phyloP scores from a whole-genome alignment of 2,888 invertebrate genomes.

The Ctenicera cuprea region DNA sequence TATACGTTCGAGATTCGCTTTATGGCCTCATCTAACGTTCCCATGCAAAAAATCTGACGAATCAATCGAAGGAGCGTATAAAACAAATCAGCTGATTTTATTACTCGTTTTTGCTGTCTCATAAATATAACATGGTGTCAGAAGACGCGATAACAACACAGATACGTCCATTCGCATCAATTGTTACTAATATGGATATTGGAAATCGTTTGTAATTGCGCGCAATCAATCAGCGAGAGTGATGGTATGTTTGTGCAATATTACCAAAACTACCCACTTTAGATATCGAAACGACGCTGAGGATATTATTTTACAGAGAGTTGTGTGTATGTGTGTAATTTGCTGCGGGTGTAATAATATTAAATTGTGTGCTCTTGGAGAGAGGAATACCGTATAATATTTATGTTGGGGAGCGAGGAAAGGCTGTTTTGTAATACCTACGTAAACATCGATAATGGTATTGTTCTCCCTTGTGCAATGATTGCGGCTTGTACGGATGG shows the following conservation, averaged over 20 bases:
- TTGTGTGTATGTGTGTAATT: neutral
- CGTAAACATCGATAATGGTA: constrained; percentile 26
- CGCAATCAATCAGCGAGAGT: neutral
- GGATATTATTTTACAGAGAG: no score
- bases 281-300: no score
- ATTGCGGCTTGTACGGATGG: constrained; percentile 12
- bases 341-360: neutral
- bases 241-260: no score
- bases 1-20: constrained; percentile 31
- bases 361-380: neutral
- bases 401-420: constrained; percentile 11
- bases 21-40: constrained; percentile 33
- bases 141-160: constrained; percentile 20
- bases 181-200: constrained; percentile 17
- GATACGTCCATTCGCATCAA: constrained; percentile 1
- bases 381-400: constrained; percentile 17
- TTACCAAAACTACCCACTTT: no score
- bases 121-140: constrained; percentile 36
- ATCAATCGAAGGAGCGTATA: constrained; percentile 45
- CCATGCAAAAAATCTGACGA: constrained; percentile 44
- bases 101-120: constrained; percentile 39
- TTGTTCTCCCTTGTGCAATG: constrained; percentile 27
- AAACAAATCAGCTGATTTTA: constrained; percentile 49
- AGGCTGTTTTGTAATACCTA: constrained; percentile 21
- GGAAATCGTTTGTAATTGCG: constrained; percentile 13